Evolutionary conservation across 1,140 invertebrate species (phyloP), one percentile per base, ranked within the genome.

Genomic region (Drosophila parabipectinata): DNA sequence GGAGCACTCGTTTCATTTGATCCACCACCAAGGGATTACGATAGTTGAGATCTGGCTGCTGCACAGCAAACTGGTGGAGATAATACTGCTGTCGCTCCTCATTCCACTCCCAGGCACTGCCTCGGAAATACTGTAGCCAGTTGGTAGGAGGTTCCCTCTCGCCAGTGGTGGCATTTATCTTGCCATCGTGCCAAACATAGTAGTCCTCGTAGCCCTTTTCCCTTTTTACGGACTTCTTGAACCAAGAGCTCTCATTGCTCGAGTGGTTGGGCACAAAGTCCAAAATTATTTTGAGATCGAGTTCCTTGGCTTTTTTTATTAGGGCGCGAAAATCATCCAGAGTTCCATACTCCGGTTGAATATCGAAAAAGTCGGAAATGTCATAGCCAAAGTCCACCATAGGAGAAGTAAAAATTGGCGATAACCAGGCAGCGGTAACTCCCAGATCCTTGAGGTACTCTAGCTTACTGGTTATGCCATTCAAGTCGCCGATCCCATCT

Each of bases 41-140:
- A 79, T 95, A 96, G 92, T 97, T 96, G 0, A 96, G 92, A 79
- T 97, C 95, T 0, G 96, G 95, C 66, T 96, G 94, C 41, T 93
- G 92, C 14, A 82, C 73, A 1, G 92, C 75, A 82, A 95, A 96
- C 73, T 95, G 94, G 84, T 96, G 95, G 3, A 95, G 90, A 82
- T 95, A 96, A 90, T 93, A 96, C 67, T 94, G 93, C 69, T 94
- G 87, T 10, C 95, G 90, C 6, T 90, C 82, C 7, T 93, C 90
- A 74, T 93, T 92, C 91, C 93, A 96, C 12, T 90, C 91, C 96
- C 96, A 96, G 1, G 94, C 94, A 5, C 93, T 91, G 12, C 93
- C 94, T n/a, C 93, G 93, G 76, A 95, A 94, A 0, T 93, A 92
- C 66, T 93, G 93, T 58, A 93, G 76, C 96, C 95, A 96, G 79